Conservation (phyloP, 2,113 vertebrate genomes). For the Trogon surrucura region DNA sequence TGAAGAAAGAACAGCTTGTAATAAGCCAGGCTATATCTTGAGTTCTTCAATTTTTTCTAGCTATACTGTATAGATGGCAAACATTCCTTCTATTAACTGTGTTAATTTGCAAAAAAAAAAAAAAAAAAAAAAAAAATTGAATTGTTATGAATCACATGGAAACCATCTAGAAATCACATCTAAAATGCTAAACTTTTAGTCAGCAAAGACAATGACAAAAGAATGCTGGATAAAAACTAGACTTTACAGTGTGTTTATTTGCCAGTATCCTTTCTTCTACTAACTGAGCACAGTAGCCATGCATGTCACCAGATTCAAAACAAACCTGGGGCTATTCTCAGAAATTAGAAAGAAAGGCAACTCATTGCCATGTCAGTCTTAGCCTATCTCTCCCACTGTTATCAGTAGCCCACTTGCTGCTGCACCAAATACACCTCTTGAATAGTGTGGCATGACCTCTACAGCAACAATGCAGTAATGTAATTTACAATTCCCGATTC, state of each 20-base stretch:
- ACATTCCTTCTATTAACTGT: neutral
- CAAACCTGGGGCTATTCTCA: neutral
- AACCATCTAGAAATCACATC: neutral
- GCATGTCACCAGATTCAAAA: neutral
- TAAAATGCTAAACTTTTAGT: neutral
- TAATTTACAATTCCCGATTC: neutral
- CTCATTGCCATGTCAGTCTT: neutral
- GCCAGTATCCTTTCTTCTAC: neutral
- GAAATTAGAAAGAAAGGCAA: neutral
- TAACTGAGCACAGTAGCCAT: neutral
- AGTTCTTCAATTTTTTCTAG: neutral
- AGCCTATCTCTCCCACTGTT: neutral
- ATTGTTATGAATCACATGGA: neutral
- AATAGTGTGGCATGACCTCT: neutral
- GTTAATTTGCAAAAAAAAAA: neutral
- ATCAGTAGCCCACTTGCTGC: neutral
- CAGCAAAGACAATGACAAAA: neutral
- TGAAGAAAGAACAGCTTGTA: neutral
- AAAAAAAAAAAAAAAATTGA: neutral
- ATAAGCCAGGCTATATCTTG: neutral
- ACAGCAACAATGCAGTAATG: accelerated
- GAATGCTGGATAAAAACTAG: neutral
- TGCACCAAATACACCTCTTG: neutral
- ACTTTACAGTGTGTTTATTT: neutral
- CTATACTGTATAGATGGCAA: neutral